Percentiles rank a stretch among this genome's conserved stretches.
Conservation (phyloP, 1,140 invertebrate species). For the Phymastichus coffea region DNA sequence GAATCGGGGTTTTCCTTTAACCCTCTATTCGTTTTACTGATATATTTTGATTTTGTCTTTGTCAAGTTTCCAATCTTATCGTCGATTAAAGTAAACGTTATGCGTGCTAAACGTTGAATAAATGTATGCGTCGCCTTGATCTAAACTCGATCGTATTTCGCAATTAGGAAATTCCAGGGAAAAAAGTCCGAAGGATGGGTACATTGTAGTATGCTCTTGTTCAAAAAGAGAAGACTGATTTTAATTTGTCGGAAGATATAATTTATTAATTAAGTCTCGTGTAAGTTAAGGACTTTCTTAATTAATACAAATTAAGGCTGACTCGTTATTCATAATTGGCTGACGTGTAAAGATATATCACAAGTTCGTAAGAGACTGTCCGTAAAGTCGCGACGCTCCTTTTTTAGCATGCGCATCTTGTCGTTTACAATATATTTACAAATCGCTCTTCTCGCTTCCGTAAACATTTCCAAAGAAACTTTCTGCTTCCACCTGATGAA, state of each 20-base stretch:
- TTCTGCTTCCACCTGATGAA: neutral
- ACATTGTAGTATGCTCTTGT: no score
- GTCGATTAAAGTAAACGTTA: no score
- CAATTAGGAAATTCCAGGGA: no score
- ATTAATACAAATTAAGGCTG: constrained; percentile 25
- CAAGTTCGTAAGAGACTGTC: constrained; percentile 20
- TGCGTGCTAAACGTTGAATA: no score
- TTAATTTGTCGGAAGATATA: constrained; percentile 20
- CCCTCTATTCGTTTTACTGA: no score
- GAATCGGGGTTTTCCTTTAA: no score
- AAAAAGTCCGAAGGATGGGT: no score
- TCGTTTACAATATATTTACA: constrained; percentile 1
- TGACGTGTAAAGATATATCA: constrained; percentile 25
- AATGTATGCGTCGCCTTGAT: no score
- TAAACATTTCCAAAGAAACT: neutral
- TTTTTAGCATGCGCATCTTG: neutral
- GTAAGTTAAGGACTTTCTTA: constrained; percentile 21
- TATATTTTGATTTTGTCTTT: no score
- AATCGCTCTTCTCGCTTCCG: neutral
- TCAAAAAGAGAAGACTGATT: no score
- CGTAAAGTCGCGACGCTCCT: neutral
- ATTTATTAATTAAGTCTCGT: constrained; percentile 26
- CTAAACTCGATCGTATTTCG: no score
- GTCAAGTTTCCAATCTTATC: no score
- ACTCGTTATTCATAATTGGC: constrained; percentile 24